Base-by-base conservation (phyloP, 2,797 vertebrate genomes). In the Phataginus tricuspis region DNA sequence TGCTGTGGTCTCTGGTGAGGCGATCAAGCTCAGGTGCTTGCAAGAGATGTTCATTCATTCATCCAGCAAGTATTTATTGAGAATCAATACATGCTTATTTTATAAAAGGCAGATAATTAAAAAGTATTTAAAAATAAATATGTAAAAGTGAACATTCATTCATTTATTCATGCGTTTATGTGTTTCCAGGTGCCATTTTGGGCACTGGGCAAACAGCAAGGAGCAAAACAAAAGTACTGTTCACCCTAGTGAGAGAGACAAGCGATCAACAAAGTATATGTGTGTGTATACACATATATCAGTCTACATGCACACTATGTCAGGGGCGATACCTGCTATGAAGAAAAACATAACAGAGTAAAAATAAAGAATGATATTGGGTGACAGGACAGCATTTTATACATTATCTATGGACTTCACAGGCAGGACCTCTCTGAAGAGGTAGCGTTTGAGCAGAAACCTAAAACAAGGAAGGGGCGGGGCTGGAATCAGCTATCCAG, bases 31-130 rank as follows among this genome's bases (percentile, higher is more conserved):
- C 23, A 94, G 82, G 27, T 69, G 45, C 31, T 59, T 88, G 51
- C 68, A 27, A 87, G 75, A 87, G 49, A 86, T 14, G 10, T 78
- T 78, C 66, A 66, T 34, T 77, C 93, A 91, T 82, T 80, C 88
- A 88, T 57, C 72, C 21, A 68, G 68, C 42, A 92, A 89, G 39
- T 94, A 88, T n/a, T 66, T 88, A 78, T 15, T 75, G 45, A 89
- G 59, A 15, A 84, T 83, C 34, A 34, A 64, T 77, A 71, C 37
- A 39, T 51, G 49, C 42, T 86, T 83, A 31, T 37, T 51, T 84
- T 77, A 34, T 37, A 55, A 77, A 86, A 87, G 34, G 27, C 82
- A 88, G 93, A 61, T 57, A 89, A 53, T 69, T n/a, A 69, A 45
- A 45, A 45, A 45, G 42, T 45, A 45, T 45, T 45, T 45, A 10